Conservation (phyloP, 2,888 invertebrate species). For the Drosophila quasianomalipes region DNA sequence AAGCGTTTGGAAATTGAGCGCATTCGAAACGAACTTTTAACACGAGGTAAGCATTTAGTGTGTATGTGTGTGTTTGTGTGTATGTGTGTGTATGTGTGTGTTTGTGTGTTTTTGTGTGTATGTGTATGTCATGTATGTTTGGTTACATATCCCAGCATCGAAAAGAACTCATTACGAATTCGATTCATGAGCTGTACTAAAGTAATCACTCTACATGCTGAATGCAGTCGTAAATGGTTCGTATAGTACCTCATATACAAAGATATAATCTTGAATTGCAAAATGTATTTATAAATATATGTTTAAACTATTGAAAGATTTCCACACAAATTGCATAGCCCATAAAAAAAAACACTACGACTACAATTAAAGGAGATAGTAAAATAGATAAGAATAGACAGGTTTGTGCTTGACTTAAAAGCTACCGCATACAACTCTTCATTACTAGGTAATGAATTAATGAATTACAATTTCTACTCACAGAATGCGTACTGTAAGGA, state of each 20-base stretch:
- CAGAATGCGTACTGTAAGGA: neutral
- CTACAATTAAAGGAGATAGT: neutral
- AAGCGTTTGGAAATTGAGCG: conserved; percentile 94
- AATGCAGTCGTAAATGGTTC: neutral
- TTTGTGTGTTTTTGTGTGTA: neutral
- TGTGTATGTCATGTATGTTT: neutral
- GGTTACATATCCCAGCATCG: neutral
- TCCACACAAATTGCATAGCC: neutral
- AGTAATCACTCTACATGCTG: neutral
- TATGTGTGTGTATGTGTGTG: neutral
- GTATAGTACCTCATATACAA: neutral
- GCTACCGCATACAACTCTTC: neutral
- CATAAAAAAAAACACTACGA: neutral
- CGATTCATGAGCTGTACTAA: neutral
- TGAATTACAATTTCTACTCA: neutral
- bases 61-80: neutral
- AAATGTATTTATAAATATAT: neutral
- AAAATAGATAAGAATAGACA: neutral
- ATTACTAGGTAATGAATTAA: neutral
- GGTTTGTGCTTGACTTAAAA: neutral
- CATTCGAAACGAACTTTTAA: conserved; percentile 90
- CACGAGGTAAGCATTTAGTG: conserved; percentile 86
- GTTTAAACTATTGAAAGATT: neutral
- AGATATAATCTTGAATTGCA: neutral
- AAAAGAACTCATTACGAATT: neutral